These are phyloP conservation scores for Cataglyphis rosenhaueri DNA, from an alignment of 2,888 invertebrate species.

Conservation along the genomic window DNA sequence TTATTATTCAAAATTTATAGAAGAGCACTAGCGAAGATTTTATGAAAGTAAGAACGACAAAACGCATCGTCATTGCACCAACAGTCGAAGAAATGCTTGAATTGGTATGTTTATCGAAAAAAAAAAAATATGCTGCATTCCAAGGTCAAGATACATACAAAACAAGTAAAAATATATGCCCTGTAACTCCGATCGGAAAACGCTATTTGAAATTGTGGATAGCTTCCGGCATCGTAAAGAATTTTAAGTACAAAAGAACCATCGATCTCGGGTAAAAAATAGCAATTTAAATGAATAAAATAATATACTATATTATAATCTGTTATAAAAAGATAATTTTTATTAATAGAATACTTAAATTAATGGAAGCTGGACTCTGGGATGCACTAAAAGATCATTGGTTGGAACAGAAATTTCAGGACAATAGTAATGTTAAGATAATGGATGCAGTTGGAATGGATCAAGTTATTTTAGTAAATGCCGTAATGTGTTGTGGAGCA, in stretches of 20 bases:
- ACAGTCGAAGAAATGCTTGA: constrained; percentile 51
- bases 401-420: constrained; percentile 20
- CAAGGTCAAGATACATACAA: constrained; percentile 60
- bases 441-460: constrained; percentile 58
- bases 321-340: background rate
- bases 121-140: constrained; percentile 38
- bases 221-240: constrained; percentile 65
- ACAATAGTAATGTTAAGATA: background rate
- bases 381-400: constrained; percentile 55
- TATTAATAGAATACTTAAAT: constrained; percentile 25
- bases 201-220: constrained; percentile 50
- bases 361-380: constrained; percentile 65
- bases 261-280: constrained; percentile 71
- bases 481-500: constrained; percentile 58
- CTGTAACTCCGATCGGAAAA: constrained; percentile 54
- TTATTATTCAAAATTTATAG: background rate
- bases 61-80: background rate
- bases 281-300: background rate
- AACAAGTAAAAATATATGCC: constrained; percentile 50
- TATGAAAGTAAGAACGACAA: background rate
- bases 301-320: background rate
- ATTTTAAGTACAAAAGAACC: constrained; percentile 67
- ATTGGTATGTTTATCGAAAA: constrained; percentile 50
- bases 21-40: fast-evolving
- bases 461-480: constrained; percentile 61